Evolutionary conservation across 2,113 vertebrate genomes (phyloP).

Genomic region (Prolemur simus): DNA sequence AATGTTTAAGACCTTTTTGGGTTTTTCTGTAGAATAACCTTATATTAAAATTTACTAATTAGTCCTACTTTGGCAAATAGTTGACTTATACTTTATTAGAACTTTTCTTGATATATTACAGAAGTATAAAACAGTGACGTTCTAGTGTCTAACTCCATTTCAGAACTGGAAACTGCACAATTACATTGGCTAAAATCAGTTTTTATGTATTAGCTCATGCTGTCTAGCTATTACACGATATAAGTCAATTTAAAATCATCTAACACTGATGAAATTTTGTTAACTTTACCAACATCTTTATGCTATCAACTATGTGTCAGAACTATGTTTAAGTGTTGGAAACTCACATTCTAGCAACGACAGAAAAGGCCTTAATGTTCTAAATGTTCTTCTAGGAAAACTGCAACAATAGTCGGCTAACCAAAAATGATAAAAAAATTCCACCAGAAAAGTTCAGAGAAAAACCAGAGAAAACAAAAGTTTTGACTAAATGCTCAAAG

Average conservation of each 20-base stretch:
- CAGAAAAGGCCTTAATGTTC: background rate
- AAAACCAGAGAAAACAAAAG: conserved; percentile 14
- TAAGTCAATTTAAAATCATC: conserved; percentile 19
- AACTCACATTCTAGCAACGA: background rate
- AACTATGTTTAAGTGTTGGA: background rate
- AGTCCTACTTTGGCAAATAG: conserved; percentile 27
- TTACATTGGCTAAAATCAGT: conserved; percentile 6
- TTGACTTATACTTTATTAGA: conserved; percentile 11
- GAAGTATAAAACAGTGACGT: background rate
- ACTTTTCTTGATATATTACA: background rate
- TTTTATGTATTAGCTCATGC: conserved; percentile 35
- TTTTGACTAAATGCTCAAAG: conserved; percentile 63
- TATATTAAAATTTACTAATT: conserved; percentile 32
- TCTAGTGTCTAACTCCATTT: conserved; percentile 73
- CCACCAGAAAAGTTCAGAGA: background rate
- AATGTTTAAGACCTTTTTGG: conserved; percentile 12
- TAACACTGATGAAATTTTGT: background rate
- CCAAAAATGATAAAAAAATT: conserved; percentile 48
- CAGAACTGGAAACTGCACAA: conserved; percentile 52
- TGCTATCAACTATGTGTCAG: background rate
- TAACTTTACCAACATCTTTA: conserved; percentile 33
- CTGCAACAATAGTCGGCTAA: conserved; percentile 1
- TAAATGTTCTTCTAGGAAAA: conserved; percentile 21
- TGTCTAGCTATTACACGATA: background rate
- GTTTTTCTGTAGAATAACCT: conserved; percentile 6